phyloP scores from a whole-genome alignment of 2,113 vertebrate species.

The Amblyornis subalaris region DNA sequence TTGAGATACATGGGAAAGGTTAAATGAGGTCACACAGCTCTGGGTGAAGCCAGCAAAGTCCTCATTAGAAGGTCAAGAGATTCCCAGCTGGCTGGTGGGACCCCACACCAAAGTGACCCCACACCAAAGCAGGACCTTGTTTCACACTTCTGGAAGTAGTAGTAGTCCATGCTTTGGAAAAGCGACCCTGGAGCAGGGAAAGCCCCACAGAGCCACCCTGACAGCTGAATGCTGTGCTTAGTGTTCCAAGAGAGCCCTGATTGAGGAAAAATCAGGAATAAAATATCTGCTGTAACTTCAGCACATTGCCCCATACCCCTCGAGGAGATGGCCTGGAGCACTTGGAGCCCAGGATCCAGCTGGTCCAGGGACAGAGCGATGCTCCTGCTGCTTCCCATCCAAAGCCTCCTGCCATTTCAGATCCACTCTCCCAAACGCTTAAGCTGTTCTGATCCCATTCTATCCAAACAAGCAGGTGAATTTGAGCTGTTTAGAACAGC shows the following conservation, averaged over 20 bases:
- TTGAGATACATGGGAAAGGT: background rate
- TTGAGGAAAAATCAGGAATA: background rate
- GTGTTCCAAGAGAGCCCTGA: background rate
- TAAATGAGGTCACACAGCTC: background rate
- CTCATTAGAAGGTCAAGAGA: background rate
- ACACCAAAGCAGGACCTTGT: rapidly evolving
- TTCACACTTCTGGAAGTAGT: background rate
- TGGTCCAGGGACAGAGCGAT: background rate
- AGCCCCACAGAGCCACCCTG: background rate
- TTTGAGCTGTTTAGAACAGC: slow-evolving; percentile 8
- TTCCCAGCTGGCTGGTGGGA: background rate
- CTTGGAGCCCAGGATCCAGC: background rate
- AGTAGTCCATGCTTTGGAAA: rapidly evolving
- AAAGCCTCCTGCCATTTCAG: background rate
- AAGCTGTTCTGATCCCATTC: background rate
- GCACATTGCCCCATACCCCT: background rate
- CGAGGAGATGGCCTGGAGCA: rapidly evolving
- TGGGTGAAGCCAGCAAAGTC: background rate
- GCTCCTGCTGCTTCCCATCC: background rate
- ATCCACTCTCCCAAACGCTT: background rate
- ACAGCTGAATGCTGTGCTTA: background rate
- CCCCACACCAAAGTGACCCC: background rate
- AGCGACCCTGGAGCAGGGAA: background rate
- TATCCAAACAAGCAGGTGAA: slow-evolving; percentile 9
- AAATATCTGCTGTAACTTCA: background rate